Evolutionary conservation across 2,113 vertebrate genomes (phyloP), one percentile per base, ranked within the genome.

Genomic region (Rhipidura dahli): DNA sequence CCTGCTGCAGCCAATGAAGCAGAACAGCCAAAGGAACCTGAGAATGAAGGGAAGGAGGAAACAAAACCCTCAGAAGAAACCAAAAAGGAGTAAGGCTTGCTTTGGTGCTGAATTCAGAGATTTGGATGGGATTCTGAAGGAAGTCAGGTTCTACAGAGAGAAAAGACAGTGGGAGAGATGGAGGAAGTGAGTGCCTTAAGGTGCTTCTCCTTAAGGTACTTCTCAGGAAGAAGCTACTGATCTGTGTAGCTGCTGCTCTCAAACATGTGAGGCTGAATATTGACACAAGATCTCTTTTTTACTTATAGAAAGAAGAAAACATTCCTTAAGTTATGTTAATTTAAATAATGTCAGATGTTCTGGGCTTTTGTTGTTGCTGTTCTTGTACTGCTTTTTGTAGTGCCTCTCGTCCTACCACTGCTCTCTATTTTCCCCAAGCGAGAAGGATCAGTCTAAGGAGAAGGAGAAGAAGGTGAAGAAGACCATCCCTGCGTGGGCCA

Each of bases 401-500:
- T 86, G 79, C 83, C 68, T 82, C 10, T 96, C 87, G 23, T 24
- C 83, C 96, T 68, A 96, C 21, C 57, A 7, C 68, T 21, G 71
- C 44, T 68, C 87, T 78, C 40, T 54, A 3, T 80, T 76, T 81
- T 91, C 91, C 91, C 22, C 11, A 97, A 99, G 99, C 3, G 98
- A 99, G 89, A 99, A 99, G 96, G 99, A 99, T 64, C 98, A 98
- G 63, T 97, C 98, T 40, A 98, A 98, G 94, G 98, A 99, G 96
- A 99, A 99, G 97, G 98, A 97, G 94, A 99, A 99, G 98, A 99
- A 99, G 94, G 98, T 99, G 97, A 99, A 99, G 93, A 98, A 98
- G 98, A 99, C 98, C 44, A 99, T 99, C 95, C 99, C 99, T 45
- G 98, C 99, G 0, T 99, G 99, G 99, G 99, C 99, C 20, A 99